Conservation (phyloP, 2,888 invertebrate genomes). For the Pseudococcus jackbeardsleyi region DNA sequence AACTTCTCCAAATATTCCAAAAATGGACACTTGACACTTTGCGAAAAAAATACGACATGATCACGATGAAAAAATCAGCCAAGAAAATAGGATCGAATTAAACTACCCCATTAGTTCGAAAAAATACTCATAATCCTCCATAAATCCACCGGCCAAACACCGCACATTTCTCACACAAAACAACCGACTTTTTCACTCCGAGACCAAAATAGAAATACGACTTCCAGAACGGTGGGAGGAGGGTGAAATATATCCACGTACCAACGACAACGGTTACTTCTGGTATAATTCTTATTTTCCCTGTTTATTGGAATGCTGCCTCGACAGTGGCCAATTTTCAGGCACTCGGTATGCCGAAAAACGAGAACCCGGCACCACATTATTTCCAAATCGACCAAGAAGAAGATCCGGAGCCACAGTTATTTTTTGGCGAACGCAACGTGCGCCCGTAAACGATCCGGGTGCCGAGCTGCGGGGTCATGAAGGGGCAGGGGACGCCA, state of each 20-base stretch:
- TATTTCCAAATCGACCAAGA: background rate
- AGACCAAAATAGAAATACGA: no score
- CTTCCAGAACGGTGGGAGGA: no score
- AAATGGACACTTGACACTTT: no score
- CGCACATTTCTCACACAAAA: no score
- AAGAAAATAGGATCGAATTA: no score
- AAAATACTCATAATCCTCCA: no score
- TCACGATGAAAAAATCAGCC: no score
- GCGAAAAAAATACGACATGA: no score
- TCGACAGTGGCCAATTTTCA: background rate
- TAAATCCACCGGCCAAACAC: no score
- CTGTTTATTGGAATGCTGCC: background rate
- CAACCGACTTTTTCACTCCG: no score
- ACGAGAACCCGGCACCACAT: background rate
- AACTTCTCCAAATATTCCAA: no score
- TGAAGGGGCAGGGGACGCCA: background rate
- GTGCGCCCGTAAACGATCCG: background rate
- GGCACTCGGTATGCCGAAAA: background rate
- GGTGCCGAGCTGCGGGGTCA: background rate
- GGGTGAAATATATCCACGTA: background rate
- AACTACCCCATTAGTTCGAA: no score
- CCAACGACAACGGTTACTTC: background rate
- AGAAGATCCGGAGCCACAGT: constrained; percentile 15
- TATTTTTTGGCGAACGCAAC: background rate
- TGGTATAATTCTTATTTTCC: constrained; percentile 2